phyloP scores from a whole-genome alignment of 2,888 invertebrate genomes.

The Leptopterna dolabrata region DNA sequence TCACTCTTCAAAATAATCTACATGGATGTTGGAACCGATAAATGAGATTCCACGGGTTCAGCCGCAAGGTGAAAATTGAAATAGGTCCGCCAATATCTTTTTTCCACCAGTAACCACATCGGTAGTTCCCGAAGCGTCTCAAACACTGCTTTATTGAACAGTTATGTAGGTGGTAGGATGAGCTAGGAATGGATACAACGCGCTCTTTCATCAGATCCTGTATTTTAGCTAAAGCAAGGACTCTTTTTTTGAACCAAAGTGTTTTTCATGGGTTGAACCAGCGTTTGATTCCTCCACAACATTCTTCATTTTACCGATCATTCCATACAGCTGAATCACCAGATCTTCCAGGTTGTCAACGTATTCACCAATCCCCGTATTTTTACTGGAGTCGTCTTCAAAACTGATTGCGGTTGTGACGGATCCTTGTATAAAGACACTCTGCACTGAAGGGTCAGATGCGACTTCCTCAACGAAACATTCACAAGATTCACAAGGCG shows the following conservation, averaged over 20 bases:
- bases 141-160: no score
- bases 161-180: neutral
- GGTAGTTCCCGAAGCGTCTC: no score
- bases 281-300: neutral
- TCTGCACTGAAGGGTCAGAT: neutral
- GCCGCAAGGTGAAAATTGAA: no score
- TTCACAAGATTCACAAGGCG: conserved; percentile 30
- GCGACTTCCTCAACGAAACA: conserved; percentile 17
- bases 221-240: neutral
- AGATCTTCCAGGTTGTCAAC: neutral
- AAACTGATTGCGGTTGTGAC: neutral
- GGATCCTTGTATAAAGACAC: neutral
- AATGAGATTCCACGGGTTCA: no score
- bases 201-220: neutral
- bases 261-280: neutral
- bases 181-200: neutral
- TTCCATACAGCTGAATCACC: neutral
- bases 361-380: neutral
- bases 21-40: no score
- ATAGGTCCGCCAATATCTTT: no score
- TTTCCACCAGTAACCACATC: no score
- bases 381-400: neutral
- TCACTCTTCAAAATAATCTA: no score
- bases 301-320: conserved; percentile 6
- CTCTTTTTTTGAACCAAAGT: neutral